Conservation (phyloP, 2,113 vertebrate species). For the Passer montanus region DNA sequence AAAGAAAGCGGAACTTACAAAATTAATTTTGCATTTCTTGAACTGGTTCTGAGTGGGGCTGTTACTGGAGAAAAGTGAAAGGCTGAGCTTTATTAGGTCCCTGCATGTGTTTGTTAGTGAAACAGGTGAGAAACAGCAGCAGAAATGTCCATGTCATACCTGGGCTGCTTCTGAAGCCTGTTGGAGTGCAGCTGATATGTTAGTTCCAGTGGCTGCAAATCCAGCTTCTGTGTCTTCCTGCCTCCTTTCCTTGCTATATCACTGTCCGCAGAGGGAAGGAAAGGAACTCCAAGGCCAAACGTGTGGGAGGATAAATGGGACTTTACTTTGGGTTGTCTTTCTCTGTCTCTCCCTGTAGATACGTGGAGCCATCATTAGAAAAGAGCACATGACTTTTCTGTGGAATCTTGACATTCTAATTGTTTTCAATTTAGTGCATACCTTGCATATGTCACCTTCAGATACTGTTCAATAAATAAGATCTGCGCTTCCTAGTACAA, state of each 20-base stretch:
- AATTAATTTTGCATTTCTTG: neutral
- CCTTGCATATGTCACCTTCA: neutral
- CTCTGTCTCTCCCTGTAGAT: neutral
- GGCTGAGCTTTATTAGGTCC: neutral
- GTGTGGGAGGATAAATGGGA: neutral
- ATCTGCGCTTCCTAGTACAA: neutral
- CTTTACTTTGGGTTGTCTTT: neutral
- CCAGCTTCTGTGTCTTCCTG: neutral
- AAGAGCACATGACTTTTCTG: neutral
- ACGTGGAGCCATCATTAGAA: fast-evolving
- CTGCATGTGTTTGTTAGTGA: neutral
- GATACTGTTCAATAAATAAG: neutral
- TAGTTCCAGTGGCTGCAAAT: neutral
- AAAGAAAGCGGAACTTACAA: neutral
- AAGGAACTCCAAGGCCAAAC: neutral
- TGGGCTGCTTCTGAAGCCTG: neutral
- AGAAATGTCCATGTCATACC: neutral
- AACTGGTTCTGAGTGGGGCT: neutral
- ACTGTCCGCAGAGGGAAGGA: neutral
- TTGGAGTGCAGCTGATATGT: neutral
- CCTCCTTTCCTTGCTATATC: neutral
- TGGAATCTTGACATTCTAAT: neutral
- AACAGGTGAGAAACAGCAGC: neutral
- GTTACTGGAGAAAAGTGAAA: neutral
- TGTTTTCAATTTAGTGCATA: neutral